These are phyloP conservation scores for Meloidogyne chitwoodi DNA, from an alignment of 1,140 invertebrate genomes.

Conservation along the genomic window DNA sequence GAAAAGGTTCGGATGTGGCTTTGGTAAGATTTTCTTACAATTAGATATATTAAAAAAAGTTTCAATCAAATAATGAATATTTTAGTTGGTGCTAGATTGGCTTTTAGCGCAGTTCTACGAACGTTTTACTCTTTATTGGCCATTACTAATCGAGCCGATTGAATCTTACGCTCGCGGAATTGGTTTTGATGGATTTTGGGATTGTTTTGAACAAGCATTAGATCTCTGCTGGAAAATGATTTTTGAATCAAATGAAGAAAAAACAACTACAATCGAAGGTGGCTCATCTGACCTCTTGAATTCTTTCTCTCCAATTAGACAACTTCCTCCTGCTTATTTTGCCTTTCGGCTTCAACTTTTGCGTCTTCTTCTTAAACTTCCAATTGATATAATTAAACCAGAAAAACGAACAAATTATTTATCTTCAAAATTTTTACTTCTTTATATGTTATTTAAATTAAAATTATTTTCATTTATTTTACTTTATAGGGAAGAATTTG, in stretches of 20 bases:
- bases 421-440: constrained; percentile 2
- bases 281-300: neutral
- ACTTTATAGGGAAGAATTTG: constrained; percentile 9
- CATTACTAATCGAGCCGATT: constrained; percentile 19
- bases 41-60: neutral
- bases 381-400: constrained; percentile 1
- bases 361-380: constrained; percentile 24
- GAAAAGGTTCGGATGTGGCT: neutral
- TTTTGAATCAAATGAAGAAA: neutral
- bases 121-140: constrained; percentile 35
- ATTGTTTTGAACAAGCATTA: constrained; percentile 18
- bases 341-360: constrained; percentile 32
- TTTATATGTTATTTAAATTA: constrained; percentile 18
- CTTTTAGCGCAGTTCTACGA: constrained; percentile 33
- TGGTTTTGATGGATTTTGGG: constrained; percentile 14
- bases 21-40: neutral
- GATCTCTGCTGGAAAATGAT: constrained; percentile 11
- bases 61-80: neutral
- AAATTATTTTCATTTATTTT: neutral
- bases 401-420: constrained; percentile 22
- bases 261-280: neutral
- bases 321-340: constrained; percentile 10
- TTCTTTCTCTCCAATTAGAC: neutral
- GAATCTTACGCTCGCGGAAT: constrained; percentile 22
- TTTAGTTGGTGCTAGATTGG: constrained; percentile 29